These are phyloP conservation scores for Poecilia picta DNA, from an alignment of 2,797 vertebrate genomes.

Conservation along the genomic window DNA sequence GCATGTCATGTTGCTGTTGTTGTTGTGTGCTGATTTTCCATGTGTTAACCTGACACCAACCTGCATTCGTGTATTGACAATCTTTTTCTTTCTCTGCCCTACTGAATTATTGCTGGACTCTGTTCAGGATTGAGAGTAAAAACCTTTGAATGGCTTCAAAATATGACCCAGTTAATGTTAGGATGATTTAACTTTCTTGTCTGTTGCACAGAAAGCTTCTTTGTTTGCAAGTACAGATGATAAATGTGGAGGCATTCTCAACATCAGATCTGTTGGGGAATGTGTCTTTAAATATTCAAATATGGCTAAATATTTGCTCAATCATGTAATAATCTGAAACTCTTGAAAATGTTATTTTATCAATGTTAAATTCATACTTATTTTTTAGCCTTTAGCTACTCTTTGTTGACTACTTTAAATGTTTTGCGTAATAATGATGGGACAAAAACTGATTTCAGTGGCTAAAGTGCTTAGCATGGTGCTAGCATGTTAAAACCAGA, in stretches of 20 bases:
- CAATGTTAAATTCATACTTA: too few species aligned
- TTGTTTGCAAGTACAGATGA: not conserved
- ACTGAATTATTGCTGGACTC: constrained; percentile 69
- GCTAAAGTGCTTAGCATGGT: constrained; percentile 3
- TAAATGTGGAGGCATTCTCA: not conserved
- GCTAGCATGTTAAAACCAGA: constrained; percentile 22
- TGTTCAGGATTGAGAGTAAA: constrained; percentile 41
- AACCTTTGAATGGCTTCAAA: constrained; percentile 33
- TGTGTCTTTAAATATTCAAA: not conserved
- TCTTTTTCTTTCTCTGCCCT: constrained; percentile 64
- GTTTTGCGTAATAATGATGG: not conserved
- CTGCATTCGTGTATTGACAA: constrained; percentile 60
- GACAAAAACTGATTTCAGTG: constrained; percentile 9
- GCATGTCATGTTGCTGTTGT: constrained; percentile 55
- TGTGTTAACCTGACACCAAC: constrained; percentile 75
- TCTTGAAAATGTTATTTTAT: not conserved
- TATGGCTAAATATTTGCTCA: not conserved
- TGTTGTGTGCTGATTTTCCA: constrained; percentile 74
- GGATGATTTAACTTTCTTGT: not conserved
- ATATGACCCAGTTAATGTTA: not conserved
- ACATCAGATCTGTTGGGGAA: not conserved
- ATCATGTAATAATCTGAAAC: not conserved
- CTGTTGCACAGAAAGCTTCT: not conserved
- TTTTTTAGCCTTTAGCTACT: not conserved
- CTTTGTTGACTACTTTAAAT: constrained; percentile 1